Conservation (phyloP, 2,113 vertebrate genomes). For the Serinus canaria region DNA sequence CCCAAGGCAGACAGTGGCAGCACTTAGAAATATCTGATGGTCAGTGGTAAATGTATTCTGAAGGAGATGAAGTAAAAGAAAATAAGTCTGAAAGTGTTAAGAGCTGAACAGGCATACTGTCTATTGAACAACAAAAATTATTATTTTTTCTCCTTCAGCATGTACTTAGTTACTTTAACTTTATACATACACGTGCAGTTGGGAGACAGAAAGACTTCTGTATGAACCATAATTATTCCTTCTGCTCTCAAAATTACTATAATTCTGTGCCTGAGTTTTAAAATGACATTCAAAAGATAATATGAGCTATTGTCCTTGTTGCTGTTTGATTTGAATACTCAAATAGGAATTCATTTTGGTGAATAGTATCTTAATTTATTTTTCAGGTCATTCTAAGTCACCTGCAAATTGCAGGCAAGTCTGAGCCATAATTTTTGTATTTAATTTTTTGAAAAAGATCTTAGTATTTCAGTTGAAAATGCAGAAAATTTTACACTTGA, state of each 20-base stretch:
- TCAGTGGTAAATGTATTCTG: background rate
- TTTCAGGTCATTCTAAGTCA: conserved; percentile 37
- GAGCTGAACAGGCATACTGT: background rate
- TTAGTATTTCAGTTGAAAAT: background rate
- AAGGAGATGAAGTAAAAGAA: background rate
- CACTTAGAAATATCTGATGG: background rate
- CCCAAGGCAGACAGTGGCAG: background rate
- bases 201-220: conserved; percentile 8
- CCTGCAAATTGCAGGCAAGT: background rate
- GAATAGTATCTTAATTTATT: conserved; percentile 28
- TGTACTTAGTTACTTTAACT: background rate
- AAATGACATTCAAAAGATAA: background rate
- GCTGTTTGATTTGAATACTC: conserved; percentile 11
- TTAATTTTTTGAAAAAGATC: background rate
- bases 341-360: background rate
- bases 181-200: background rate
- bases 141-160: background rate
- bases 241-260: conserved; percentile 13
- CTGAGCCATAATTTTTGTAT: background rate
- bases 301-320: background rate
- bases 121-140: background rate
- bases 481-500: background rate
- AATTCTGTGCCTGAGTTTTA: background rate
- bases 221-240: background rate
- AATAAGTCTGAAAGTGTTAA: background rate